Evolutionary conservation across 2,113 vertebrate species (phyloP).

Genomic region (Xenopus borealis): DNA sequence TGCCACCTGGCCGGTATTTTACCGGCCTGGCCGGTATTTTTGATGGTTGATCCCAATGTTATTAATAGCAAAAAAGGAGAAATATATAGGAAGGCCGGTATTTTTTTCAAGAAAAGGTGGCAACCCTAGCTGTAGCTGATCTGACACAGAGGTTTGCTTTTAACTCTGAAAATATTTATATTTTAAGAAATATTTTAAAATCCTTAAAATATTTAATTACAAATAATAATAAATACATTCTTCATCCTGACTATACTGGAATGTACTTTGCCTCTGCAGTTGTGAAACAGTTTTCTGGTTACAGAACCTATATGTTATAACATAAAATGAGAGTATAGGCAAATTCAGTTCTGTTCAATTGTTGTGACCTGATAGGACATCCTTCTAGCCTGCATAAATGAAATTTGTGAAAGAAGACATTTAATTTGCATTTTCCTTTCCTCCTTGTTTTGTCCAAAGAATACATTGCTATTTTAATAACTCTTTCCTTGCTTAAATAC

Average conservation of each 20-base stretch:
- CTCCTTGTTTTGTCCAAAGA: slow-evolving; percentile 84
- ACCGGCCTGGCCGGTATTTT: too few species aligned
- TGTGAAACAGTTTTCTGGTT: not conserved
- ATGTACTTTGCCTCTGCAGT: not conserved
- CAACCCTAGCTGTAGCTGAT: too few species aligned
- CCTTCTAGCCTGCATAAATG: slow-evolving; percentile 60
- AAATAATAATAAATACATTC: not conserved
- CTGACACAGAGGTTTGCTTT: too few species aligned
- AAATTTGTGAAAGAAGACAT: slow-evolving; percentile 85
- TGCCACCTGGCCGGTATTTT: too few species aligned
- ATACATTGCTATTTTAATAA: slow-evolving; percentile 74
- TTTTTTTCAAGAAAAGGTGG: too few species aligned
- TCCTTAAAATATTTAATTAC: too few species aligned
- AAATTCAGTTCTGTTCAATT: slow-evolving; percentile 56
- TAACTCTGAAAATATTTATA: too few species aligned
- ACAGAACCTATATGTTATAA: slow-evolving; percentile 12
- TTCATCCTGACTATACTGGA: not conserved
- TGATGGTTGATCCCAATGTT: too few species aligned
- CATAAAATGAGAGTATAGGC: slow-evolving; percentile 31
- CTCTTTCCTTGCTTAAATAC: slow-evolving; percentile 1
- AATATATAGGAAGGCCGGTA: too few species aligned
- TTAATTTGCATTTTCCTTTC: slow-evolving; percentile 91
- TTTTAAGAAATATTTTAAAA: too few species aligned
- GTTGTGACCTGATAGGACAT: slow-evolving; percentile 58
- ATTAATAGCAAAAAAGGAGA: too few species aligned